phyloP scores from a whole-genome alignment of 2,888 invertebrate genomes.

The Harpalus rufipes region DNA sequence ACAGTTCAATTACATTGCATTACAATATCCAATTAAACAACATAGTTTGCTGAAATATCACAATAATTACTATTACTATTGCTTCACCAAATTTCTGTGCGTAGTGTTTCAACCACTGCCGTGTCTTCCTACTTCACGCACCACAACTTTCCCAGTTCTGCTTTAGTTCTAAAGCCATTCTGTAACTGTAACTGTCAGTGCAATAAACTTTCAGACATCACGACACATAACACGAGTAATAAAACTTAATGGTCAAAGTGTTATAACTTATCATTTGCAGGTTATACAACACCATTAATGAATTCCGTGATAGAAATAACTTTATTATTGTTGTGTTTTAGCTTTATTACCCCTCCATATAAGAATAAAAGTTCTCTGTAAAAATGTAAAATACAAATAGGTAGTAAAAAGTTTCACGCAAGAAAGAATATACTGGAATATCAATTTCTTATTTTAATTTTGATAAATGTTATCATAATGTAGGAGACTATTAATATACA shows the following conservation, averaged over 20 bases:
- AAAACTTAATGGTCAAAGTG: slow-evolving; percentile 13
- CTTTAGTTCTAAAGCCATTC: slow-evolving; percentile 3
- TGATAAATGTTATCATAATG: neutral
- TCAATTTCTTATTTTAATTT: neutral
- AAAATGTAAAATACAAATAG: neutral
- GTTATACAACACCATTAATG: slow-evolving; percentile 19
- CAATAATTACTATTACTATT: neutral
- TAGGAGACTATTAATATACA: neutral
- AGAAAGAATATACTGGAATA: neutral
- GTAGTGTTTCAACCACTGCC: neutral
- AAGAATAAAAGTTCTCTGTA: neutral
- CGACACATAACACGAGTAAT: neutral
- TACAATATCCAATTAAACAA: slow-evolving; percentile 13
- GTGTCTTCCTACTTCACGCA: slow-evolving; percentile 31
- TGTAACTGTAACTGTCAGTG: slow-evolving; percentile 15
- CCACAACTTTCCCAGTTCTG: slow-evolving; percentile 18
- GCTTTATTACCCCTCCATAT: neutral
- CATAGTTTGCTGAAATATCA: slow-evolving; percentile 1
- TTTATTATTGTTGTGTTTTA: neutral
- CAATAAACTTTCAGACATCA: slow-evolving; percentile 33
- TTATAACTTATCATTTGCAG: slow-evolving; percentile 8
- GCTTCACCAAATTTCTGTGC: neutral
- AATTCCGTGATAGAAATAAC: slow-evolving; percentile 30
- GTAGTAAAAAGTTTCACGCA: neutral
- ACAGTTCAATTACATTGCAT: neutral